Evolutionary conservation across 92 coral and sea anemone species (phyloP).

Genomic region (Porites cylindrica): DNA sequence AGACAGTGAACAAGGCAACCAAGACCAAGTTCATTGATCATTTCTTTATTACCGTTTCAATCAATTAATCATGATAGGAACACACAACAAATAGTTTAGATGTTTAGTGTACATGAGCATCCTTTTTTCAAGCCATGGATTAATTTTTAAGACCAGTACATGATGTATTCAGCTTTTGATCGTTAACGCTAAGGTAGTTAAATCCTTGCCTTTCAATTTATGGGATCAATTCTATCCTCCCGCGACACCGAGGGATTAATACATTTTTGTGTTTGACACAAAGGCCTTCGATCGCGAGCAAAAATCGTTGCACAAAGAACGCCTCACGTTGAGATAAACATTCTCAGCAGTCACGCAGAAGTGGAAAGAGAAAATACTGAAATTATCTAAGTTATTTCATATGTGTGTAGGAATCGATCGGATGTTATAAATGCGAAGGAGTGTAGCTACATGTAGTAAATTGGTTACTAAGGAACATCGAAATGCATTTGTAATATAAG

Average conservation of each 20-base stretch:
- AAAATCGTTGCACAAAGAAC: constrained; percentile 23
- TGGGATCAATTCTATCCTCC: not conserved
- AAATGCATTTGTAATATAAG: not conserved
- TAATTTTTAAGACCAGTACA: not conserved
- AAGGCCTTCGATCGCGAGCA: not conserved
- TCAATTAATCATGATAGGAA: not conserved
- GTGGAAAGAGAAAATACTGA: too few species aligned
- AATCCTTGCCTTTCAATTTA: not conserved
- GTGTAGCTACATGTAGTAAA: not conserved
- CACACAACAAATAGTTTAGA: not conserved
- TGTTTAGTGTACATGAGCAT: too few species aligned
- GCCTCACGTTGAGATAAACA: too few species aligned
- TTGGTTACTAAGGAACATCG: not conserved
- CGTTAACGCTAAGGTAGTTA: not conserved
- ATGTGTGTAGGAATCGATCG: not conserved
- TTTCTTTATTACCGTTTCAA: not conserved
- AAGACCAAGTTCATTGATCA: too few species aligned
- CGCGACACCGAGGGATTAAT: constrained; percentile 4
- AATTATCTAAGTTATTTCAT: not conserved
- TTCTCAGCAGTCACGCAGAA: too few species aligned
- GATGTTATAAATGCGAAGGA: not conserved
- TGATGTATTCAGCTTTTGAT: not conserved
- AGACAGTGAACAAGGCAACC: too few species aligned
- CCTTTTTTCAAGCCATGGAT: not conserved
- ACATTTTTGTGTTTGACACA: not conserved